Base-by-base conservation (phyloP, 1,140 invertebrate species). In the Drosophila asahinai region DNA sequence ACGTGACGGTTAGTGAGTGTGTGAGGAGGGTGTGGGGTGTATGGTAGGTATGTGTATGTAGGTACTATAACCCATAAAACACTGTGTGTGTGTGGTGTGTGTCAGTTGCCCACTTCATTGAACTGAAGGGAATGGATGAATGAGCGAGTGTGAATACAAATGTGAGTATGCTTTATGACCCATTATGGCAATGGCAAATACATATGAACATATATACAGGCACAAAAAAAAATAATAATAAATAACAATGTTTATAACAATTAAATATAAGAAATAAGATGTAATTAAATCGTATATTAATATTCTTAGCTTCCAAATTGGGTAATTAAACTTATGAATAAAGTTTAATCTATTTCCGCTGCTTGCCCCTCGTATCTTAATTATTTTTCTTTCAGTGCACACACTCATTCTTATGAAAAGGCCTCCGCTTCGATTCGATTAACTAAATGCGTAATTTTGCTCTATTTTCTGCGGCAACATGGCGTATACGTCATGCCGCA, bases 401-500 rank as follows among this genome's bases (percentile, higher is more conserved):
- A 22, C 49, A 57, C 25, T 36, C 19, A 36, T 55, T 33, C 49
- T 57, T 48, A 68, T 71, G 33, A 71, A 68, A 71, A 71, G 19
- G 67, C 64, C 64, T 68, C 15, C 49, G 36, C 9, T 66, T 57
- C 49, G 40, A 71, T 64, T 86, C 82, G 83, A 81, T 86, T 86
- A 86, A 79, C 67, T 82, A 76, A 86, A 86, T 86, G 82, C 61
- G 64, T 86, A 77, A 73, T 73, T 73, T 73, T 73, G 68, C 47
- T 73, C 71, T 52, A 73, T 73, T 73, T 73, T 73, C 55, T 42
- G 33, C 45, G 61, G 49, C 82, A 63, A 74, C 64, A 43, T 62
- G 76, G 82, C 82, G 82, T 84, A 84, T 84, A 84, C 82, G 82
- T 86, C 71, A 84, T 70, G 66, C 33, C 27, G 19, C 45, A 68